A percentile compares a stretch with the other conserved stretches of the same genome.
Evolutionary conservation across 2,797 vertebrate species (phyloP).

Genomic region (Gallinago solitaria): DNA sequence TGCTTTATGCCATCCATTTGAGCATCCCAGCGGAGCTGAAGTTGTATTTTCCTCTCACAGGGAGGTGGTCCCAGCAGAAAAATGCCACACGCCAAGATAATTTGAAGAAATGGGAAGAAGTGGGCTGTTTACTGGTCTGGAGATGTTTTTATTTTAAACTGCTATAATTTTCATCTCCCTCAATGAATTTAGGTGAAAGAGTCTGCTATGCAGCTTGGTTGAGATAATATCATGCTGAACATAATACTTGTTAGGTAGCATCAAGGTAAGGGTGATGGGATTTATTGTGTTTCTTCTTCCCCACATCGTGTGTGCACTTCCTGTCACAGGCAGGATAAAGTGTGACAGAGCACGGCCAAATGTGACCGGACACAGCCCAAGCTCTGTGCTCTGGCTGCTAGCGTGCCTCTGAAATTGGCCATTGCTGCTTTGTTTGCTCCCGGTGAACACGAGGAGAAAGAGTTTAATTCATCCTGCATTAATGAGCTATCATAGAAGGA

Average conservation of each 20-base stretch:
- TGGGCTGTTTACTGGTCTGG: not conserved
- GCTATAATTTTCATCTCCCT: conserved; percentile 43
- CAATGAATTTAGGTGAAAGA: conserved; percentile 27
- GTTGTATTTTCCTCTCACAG: not conserved
- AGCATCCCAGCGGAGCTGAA: not conserved
- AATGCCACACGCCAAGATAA: not conserved
- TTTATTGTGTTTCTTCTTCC: not conserved
- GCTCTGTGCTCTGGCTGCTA: not conserved
- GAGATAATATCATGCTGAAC: not conserved
- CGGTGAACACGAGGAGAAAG: not conserved
- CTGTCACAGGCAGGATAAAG: not conserved
- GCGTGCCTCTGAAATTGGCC: not conserved
- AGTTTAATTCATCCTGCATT: not conserved
- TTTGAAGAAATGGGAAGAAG: conserved; percentile 28
- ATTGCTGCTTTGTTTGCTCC: not conserved
- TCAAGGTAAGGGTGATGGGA: not conserved
- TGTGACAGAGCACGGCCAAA: not conserved
- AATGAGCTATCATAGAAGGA: not conserved
- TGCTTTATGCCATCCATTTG: not conserved
- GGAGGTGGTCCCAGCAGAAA: not conserved
- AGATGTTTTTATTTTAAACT: conserved; percentile 36
- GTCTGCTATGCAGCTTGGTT: not conserved
- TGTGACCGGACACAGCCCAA: not conserved
- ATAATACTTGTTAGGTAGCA: not conserved
- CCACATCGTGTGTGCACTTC: not conserved